Conservation (phyloP, 2,888 invertebrate genomes). For the Acrobasis repandana region DNA sequence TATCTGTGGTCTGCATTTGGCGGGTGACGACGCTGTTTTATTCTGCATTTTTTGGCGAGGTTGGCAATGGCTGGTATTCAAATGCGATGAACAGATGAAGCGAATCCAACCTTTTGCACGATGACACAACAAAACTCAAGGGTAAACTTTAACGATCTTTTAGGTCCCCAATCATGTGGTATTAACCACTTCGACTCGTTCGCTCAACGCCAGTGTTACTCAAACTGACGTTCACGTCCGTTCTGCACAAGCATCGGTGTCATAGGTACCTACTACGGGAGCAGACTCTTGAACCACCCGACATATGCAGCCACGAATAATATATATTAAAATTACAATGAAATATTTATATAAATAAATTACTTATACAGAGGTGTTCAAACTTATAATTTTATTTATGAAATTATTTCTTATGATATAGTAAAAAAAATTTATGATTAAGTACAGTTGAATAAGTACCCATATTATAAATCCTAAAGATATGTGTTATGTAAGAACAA, state of each 20-base stretch:
- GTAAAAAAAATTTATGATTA: too few relatives aligned
- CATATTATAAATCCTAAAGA: neutral
- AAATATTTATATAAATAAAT: neutral
- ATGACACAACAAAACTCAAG: neutral
- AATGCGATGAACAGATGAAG: neutral
- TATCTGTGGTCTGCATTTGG: conserved; percentile 25
- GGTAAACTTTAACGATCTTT: too few relatives aligned
- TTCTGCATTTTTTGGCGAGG: conserved; percentile 10
- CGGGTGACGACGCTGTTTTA: conserved; percentile 7
- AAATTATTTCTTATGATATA: neutral
- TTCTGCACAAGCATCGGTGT: too few relatives aligned
- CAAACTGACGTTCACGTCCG: too few relatives aligned
- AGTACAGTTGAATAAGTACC: neutral
- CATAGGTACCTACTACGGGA: too few relatives aligned
- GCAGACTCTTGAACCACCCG: too few relatives aligned
- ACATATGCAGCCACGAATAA: conserved; percentile 10
- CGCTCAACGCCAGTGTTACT: too few relatives aligned
- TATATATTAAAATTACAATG: neutral
- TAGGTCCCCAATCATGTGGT: too few relatives aligned
- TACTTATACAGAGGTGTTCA: neutral
- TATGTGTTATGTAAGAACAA: too few relatives aligned
- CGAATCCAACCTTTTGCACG: neutral
- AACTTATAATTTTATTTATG: neutral
- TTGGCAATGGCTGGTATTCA: conserved; percentile 10
- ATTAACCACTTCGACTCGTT: too few relatives aligned